A percentile compares a stretch with the other conserved stretches of the same genome.
Conservation (phyloP, 2,113 vertebrate species). For the Pyrgilauda ruficollis region DNA sequence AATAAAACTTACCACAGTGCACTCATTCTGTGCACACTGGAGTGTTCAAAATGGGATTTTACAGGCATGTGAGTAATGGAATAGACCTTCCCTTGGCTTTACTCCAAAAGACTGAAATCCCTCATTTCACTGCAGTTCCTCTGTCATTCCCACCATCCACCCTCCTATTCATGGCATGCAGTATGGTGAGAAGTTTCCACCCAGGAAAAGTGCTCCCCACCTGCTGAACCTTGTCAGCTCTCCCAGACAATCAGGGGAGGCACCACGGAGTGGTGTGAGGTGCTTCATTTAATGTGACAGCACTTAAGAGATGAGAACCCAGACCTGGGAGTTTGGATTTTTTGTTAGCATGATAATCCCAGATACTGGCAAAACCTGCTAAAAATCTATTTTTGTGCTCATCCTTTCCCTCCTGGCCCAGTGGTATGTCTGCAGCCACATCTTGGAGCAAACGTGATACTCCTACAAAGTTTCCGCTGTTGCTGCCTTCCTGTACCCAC, state of each 20-base stretch:
- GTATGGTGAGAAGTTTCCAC: neutral
- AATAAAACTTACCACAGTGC: neutral
- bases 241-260: neutral
- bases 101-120: neutral
- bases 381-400: neutral
- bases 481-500: neutral
- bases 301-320: neutral
- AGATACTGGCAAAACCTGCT: neutral
- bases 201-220: neutral
- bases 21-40: neutral
- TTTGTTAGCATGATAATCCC: neutral
- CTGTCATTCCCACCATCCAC: neutral
- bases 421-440: neutral
- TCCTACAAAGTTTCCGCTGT: neutral
- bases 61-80: neutral
- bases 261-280: rapidly evolving
- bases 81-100: neutral
- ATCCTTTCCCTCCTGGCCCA: neutral
- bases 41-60: neutral
- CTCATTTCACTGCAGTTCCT: neutral
- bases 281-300: neutral
- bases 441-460: neutral
- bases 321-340: neutral
- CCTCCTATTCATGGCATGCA: neutral
- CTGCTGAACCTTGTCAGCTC: neutral